These are phyloP conservation scores for Cardiocondyla obscurior DNA, from an alignment of 1,140 invertebrate genomes.

Conservation along the genomic window DNA sequence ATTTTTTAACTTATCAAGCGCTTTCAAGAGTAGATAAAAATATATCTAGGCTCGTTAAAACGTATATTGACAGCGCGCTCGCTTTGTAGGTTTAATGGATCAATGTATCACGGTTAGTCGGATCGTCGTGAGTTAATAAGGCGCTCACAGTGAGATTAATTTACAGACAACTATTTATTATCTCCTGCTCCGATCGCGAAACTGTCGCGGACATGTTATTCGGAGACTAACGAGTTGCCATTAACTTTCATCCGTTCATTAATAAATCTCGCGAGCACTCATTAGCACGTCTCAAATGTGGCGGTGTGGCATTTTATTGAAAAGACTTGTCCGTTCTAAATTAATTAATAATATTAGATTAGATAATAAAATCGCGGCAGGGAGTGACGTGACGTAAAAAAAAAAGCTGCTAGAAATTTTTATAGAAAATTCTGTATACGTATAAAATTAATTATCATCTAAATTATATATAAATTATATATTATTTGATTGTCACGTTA, in stretches of 20 bases:
- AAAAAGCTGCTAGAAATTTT: background rate
- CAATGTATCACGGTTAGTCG: background rate
- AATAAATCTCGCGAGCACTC: background rate
- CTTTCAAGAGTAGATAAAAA: background rate
- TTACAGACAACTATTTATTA: background rate
- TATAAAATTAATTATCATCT: background rate
- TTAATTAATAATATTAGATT: background rate
- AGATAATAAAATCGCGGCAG: background rate
- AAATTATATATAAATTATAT: too few relatives aligned
- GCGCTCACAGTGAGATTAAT: background rate
- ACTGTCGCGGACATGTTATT: background rate
- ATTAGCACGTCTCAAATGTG: background rate
- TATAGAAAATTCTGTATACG: background rate
- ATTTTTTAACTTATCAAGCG: background rate
- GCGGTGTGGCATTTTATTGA: background rate
- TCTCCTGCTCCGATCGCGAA: background rate
- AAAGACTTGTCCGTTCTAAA: background rate
- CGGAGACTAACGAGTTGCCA: background rate
- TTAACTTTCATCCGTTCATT: constrained; percentile 19
- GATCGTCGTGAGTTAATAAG: background rate
- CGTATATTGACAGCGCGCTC: background rate
- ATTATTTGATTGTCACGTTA: background rate
- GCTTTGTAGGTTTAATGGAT: background rate
- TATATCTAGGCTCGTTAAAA: background rate
- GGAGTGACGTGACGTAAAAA: background rate